Evolutionary conservation across 2,888 invertebrate species (phyloP), one percentile per base, ranked within the genome.

Genomic region (Aproaerema taeniolella): DNA sequence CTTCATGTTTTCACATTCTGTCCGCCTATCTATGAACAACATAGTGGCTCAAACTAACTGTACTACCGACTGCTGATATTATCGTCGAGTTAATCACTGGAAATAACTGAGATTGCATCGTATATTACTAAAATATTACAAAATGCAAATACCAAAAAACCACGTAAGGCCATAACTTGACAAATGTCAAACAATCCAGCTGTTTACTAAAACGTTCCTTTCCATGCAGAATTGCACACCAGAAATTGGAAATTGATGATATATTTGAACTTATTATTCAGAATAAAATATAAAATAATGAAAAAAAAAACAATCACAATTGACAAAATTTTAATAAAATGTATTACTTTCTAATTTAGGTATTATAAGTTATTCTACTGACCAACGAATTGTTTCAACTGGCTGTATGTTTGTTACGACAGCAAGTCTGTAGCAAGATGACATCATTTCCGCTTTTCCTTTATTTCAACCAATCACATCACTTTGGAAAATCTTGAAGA

Each of bases 1-100:
- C 67, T 75, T 71, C 82, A 82, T 85, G 40, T 58, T 72, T 64
- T 74, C 67, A 31, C 61, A 47, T 53, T 70, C 58, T 17, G 53
- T 55, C 25, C 64, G 49, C 45, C 73, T 82, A 76, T 74, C 78
- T 80, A 81, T 67, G 52, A 79, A 70, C 61, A 83, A 70, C 85
- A 86, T 86, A 53, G 43, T 65, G 62, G 49, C 52, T 57, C 42
- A 42, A 49, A 46, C 58, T 50, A 49, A 52, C 49, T 35, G 45
- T 55, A 58, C 60, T 55, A 59, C 55, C 61, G 49, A 52, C 55
- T 39, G 51, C 50, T 52, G 67, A 69, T 67, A 65, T 63, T 67
- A 63, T 66, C 55, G 62, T 52, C 41, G 49, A 47, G 41, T 51
- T 52, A 54, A 46, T 65, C 57, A 66, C 59, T 61, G 55, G 41